phyloP scores from a whole-genome alignment of 2,888 invertebrate species.

The Mythimna impura region DNA sequence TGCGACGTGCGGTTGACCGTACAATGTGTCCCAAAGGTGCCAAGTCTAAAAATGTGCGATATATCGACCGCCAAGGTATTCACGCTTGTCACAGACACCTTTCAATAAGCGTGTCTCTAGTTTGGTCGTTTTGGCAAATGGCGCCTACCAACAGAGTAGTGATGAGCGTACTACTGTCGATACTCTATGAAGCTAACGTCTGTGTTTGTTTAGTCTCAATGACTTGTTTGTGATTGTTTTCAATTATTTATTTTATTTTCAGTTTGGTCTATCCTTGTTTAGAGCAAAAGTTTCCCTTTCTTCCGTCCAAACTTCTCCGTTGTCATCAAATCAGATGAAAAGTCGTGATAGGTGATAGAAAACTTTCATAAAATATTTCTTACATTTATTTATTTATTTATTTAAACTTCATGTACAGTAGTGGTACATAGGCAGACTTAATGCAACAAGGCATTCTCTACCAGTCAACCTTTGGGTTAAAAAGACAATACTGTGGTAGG shows the following conservation, averaged over 20 bases:
- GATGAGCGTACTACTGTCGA: constrained; percentile 64
- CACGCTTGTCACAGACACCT: constrained; percentile 76
- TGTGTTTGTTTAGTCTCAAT: not conserved
- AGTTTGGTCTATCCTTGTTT: not conserved
- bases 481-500: too few species aligned
- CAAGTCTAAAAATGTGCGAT: constrained; percentile 80
- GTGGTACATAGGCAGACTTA: too few species aligned
- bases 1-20: constrained; percentile 9
- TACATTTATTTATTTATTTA: too few species aligned
- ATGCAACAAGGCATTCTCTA: too few species aligned
- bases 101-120: constrained; percentile 74
- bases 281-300: too few species aligned
- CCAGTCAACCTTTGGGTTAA: too few species aligned
- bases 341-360: not conserved
- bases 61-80: constrained; percentile 67
- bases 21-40: constrained; percentile 61
- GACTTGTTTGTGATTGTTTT: not conserved
- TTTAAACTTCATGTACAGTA: too few species aligned
- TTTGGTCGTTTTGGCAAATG: constrained; percentile 82
- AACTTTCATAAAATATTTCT: not conserved
- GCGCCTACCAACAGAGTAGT: constrained; percentile 76
- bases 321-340: not conserved
- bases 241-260: not conserved
- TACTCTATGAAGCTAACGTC: constrained; percentile 4
- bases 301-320: not conserved